Conservation (phyloP, 1,140 invertebrate species). For the Xylocopa sonorina region DNA sequence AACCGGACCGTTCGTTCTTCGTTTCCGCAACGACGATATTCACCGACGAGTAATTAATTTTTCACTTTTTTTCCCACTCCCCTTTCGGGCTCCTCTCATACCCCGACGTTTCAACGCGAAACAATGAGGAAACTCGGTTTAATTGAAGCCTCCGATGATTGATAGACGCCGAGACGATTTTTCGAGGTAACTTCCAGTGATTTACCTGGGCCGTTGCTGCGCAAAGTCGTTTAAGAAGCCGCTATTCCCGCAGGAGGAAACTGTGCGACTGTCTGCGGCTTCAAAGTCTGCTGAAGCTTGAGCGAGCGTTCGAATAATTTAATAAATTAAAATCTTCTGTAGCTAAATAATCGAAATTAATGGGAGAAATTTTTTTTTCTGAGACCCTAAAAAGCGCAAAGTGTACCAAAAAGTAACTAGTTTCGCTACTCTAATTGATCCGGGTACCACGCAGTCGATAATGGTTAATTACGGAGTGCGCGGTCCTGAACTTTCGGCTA, state of each 20-base stretch:
- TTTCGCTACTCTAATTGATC: neutral
- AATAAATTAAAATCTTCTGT: too few species aligned
- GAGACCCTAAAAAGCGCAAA: neutral
- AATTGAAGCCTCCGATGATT: slow-evolving; percentile 31
- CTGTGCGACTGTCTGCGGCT: neutral
- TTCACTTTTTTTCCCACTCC: too few species aligned
- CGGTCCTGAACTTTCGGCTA: neutral
- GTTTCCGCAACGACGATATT: neutral
- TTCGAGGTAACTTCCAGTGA: neutral
- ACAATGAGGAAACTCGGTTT: neutral
- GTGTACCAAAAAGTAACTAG: slow-evolving; percentile 2
- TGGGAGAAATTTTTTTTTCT: too few species aligned
- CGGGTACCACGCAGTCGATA: neutral
- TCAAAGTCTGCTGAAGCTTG: neutral
- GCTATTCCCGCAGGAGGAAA: neutral
- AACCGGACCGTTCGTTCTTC: neutral
- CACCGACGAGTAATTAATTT: neutral
- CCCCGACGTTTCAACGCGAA: too few species aligned
- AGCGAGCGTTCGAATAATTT: too few species aligned
- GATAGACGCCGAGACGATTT: slow-evolving; percentile 2
- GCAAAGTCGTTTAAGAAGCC: neutral
- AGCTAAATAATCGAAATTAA: too few species aligned
- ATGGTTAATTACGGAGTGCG: slow-evolving; percentile 1
- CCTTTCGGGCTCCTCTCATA: too few species aligned
- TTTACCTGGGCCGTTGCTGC: neutral